Evolutionary conservation across 2,113 vertebrate genomes (phyloP).

Genomic region (Marmota monax): DNA sequence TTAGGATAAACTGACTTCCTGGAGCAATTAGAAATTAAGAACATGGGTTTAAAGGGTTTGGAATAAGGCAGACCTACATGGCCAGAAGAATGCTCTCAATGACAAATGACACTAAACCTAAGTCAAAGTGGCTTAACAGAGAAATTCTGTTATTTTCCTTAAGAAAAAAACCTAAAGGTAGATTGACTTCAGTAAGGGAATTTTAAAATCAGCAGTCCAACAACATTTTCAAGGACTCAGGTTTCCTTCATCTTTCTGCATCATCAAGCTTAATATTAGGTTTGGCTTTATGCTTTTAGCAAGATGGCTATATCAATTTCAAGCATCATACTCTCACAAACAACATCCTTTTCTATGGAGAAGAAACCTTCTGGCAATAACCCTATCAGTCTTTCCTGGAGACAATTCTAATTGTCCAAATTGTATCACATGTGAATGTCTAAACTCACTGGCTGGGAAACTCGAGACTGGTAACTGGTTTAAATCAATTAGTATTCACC

Average conservation of each 20-base stretch:
- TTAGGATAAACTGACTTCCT: not conserved
- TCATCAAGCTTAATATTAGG: not conserved
- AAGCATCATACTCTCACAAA: not conserved
- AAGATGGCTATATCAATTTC: not conserved
- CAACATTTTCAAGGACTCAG: not conserved
- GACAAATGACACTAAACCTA: not conserved
- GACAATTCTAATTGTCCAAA: not conserved
- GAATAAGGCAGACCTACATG: not conserved
- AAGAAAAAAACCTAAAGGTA: not conserved
- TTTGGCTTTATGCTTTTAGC: not conserved
- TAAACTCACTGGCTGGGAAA: constrained; percentile 29
- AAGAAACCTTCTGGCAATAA: not conserved
- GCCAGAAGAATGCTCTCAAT: not conserved
- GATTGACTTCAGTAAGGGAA: not conserved
- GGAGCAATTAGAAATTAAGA: not conserved
- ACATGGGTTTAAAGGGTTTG: not conserved
- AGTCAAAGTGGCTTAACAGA: not conserved
- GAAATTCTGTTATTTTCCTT: not conserved
- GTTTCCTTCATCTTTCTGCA: constrained; percentile 26
- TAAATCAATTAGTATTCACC: not conserved
- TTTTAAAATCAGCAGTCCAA: not conserved
- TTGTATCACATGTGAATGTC: not conserved
- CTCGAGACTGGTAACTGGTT: not conserved
- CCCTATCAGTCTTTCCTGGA: not conserved
- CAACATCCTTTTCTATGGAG: not conserved